These are phyloP conservation scores for Psilopsiagon aurifrons DNA, from an alignment of 2,113 vertebrate species.

Conservation along the genomic window DNA sequence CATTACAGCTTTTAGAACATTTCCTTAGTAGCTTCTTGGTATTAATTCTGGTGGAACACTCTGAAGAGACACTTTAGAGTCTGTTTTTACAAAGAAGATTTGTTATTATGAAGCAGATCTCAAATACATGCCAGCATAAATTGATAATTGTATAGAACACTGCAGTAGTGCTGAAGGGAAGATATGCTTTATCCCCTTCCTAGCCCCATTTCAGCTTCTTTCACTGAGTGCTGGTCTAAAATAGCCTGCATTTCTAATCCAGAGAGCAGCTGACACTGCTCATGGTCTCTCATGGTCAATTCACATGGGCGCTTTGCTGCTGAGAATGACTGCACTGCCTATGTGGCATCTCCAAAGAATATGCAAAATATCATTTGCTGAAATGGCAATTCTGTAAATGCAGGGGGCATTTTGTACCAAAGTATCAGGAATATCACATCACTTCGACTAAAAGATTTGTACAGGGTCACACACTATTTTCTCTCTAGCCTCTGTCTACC, in stretches of 20 bases:
- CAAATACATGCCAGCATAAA: background rate
- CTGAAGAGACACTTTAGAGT: background rate
- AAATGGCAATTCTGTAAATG: background rate
- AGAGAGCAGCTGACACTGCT: background rate
- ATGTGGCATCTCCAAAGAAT: background rate
- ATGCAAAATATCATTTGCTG: background rate
- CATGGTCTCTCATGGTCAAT: background rate
- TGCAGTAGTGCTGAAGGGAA: background rate
- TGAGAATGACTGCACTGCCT: background rate
- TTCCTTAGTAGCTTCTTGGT: background rate
- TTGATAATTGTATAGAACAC: background rate
- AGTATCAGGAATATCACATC: background rate
- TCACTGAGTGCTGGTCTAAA: background rate
- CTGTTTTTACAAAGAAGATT: background rate
- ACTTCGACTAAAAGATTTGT: background rate
- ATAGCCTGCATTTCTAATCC: background rate
- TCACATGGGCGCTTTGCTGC: background rate
- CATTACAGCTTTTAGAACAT: background rate
- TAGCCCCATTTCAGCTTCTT: background rate
- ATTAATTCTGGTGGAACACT: background rate
- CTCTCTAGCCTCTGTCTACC: background rate
- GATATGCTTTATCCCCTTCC: background rate
- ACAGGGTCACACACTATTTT: background rate
- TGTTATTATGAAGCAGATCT: background rate
- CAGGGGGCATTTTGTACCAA: background rate